Evolutionary conservation across 2,888 invertebrate genomes (phyloP), one percentile per base, ranked within the genome.

Genomic region (Arctia plantaginis): DNA sequence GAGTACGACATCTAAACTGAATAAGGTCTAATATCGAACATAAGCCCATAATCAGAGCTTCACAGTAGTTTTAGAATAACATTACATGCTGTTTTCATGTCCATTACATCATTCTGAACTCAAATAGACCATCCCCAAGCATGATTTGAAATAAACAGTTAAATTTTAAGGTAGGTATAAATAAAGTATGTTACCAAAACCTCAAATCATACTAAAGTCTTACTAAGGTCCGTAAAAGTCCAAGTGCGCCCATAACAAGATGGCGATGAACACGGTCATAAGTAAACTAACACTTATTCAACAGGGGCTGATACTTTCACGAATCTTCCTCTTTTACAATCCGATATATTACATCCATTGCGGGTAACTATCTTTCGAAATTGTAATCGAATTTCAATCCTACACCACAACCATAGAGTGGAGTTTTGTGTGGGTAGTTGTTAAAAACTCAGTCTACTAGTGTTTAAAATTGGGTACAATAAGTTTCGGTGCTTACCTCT

Each of bases 401-500:
- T 13, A 0, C 0, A 6, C 4, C 1, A 0, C 55, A 35, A 27
- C 8, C 0, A 10, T 39, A 78, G 67, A 67, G 75, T 75, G 0
- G 18, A 13, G 0, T 69, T 75, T 79, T 3, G 12, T 2, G 47
- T 66, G 20, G 2, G 1, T 1, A 1, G 0, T 41, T 18, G 18
- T 27, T 44, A 59, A 71, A 73, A 67, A 74, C 47, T 70, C 74
- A 76, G 73, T 71, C 75, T 72, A 71, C 23, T 75, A 80, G 82
- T 89, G 86, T 91, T 91, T 90, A 91, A 92, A 92, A 92, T 92
- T 91, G 90, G 91, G 87, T 88, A 84, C 82, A 86, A 85, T 90
- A 90, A 91, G 89, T 92, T 92, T 88, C 88, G 86, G 85, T 83
- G 82, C 85, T 87, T 81, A 77, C 77, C 77, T 73, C 82, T 85